These are phyloP conservation scores for Malacoctenus gilli DNA, from an alignment of 2,797 vertebrate genomes.

Conservation along the genomic window DNA sequence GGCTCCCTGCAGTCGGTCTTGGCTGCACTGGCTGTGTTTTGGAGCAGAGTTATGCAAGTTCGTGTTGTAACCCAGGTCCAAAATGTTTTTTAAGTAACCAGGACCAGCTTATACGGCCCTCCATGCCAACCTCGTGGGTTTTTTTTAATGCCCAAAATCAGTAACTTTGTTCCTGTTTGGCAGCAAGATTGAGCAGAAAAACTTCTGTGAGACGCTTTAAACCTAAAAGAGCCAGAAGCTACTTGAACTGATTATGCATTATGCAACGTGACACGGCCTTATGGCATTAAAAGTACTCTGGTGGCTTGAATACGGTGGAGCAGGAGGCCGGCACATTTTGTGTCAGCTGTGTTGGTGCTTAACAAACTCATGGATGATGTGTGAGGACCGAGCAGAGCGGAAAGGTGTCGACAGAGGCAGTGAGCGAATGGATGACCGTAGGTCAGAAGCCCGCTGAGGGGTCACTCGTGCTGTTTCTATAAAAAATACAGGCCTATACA, in stretches of 20 bases:
- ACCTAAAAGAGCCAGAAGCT: conserved; percentile 34
- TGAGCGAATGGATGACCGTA: conserved; percentile 30
- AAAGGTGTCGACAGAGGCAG: conserved; percentile 28
- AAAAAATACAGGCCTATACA: conserved; percentile 25
- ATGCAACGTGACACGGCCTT: conserved; percentile 22
- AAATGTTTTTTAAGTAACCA: conserved; percentile 38
- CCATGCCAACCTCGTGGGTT: conserved; percentile 39
- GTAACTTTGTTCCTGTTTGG: conserved; percentile 68
- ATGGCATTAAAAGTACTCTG: conserved; percentile 5
- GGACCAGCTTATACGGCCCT: conserved; percentile 32
- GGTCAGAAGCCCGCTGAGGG: conserved; percentile 39
- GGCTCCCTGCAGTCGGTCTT: conserved; percentile 31
- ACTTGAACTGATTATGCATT: conserved; percentile 29
- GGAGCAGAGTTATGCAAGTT: conserved; percentile 48
- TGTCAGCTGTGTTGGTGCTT: conserved; percentile 39
- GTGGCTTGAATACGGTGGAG: conserved; percentile 6
- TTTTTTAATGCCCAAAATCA: conserved; percentile 41
- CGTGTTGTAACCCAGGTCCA: conserved; percentile 49
- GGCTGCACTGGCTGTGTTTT: conserved; percentile 40
- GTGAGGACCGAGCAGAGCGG: conserved; percentile 7
- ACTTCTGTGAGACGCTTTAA: conserved; percentile 32
- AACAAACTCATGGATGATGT: conserved; percentile 29
- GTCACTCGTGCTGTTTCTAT: conserved; percentile 23
- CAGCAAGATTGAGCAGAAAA: conserved; percentile 31
- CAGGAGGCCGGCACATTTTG: conserved; percentile 13